phyloP scores from a whole-genome alignment of 2,113 vertebrate species.

The Oxyura jamaicensis region DNA sequence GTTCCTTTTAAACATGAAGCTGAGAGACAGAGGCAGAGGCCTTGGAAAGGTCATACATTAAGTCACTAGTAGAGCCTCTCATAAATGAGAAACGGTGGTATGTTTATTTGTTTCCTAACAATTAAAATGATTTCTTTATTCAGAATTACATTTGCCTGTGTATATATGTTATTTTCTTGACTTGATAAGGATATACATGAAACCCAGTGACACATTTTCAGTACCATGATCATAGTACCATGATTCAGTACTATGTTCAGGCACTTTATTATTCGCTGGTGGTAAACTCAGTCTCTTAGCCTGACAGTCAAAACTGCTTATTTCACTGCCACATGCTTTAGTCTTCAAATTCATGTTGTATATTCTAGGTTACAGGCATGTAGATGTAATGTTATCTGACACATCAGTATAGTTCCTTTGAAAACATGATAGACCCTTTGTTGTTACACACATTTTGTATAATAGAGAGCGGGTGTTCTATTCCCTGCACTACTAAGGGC shows the following conservation, averaged over 20 bases:
- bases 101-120: no score
- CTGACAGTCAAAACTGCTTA: background rate
- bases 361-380: background rate
- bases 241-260: background rate
- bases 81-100: background rate
- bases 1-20: background rate
- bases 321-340: background rate
- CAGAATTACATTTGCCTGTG: background rate
- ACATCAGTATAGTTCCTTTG: background rate
- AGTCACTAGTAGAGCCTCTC: background rate
- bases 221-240: accelerated
- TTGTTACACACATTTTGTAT: background rate
- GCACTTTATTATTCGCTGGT: background rate
- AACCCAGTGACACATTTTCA: background rate
- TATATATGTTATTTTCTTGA: background rate
- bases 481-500: background rate
- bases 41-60: background rate
- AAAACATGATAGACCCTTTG: background rate
- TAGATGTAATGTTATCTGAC: background rate
- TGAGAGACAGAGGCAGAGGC: background rate
- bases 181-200: background rate
- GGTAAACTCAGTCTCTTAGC: background rate
- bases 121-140: background rate
- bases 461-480: background rate
- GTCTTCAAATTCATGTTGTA: background rate